Base-by-base conservation (phyloP, 1,140 invertebrate species). In the Drosophila grimshawi region DNA sequence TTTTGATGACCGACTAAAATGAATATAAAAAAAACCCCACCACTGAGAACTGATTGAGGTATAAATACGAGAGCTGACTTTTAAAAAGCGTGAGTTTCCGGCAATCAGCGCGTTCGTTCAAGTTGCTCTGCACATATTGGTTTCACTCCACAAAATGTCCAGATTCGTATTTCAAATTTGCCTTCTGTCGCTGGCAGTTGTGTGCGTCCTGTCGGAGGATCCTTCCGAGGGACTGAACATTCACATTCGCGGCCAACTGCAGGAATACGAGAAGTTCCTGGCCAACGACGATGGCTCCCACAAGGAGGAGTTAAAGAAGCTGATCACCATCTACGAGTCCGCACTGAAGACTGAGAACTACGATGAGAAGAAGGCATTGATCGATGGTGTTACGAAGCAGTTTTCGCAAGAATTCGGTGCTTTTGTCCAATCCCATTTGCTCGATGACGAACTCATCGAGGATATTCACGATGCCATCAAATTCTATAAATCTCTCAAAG, bases 21-120 rank as follows among this genome's bases (percentile, higher is more conserved):
- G 60, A 43, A 48, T 41, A 59, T 45, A 46, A 69, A 56, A 56
- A 72, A 60, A 52, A 41, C 74, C 68, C 51, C 41, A 68, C 55
- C 33, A 52, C 30, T 27, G 65, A 75, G 76, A 78, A 70, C 65
- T 39, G 63, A 67, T 49, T 70, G 71, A 63, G 64, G 63, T 80
- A 80, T 80, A 80, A 80, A 80, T 73, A 80, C 68, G 77, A 73
- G 59, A 73, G 27, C 48, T 59, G 74, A 48, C 62, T 60, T 60
- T 76, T 48, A 29, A 60, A 60, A 46, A 45, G 41, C 55, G 67
- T 77, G 69, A 80, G 77, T 80, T 80, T 77, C 63, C 63, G 69
- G 55, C 68, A 35, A 64, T 65, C 77, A 55, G 49, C 48, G 55
- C 55, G 49, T 62, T 65, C 59, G 74, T 56, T 60, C 55, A 65